phyloP scores from a whole-genome alignment of 2,797 vertebrate species.

The Lithobates sylvaticus region DNA sequence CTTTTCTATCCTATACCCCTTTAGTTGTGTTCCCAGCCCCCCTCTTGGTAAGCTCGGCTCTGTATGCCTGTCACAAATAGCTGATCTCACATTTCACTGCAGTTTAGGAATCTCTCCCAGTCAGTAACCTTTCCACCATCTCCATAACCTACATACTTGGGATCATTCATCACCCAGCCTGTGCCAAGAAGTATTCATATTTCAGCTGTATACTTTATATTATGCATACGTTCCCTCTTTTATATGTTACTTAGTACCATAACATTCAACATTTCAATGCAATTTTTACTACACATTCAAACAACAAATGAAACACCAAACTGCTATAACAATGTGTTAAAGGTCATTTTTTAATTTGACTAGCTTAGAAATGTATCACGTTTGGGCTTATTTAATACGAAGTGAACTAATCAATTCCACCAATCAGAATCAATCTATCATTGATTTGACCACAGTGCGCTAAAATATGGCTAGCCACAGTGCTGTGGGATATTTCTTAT shows the following conservation, averaged over 20 bases:
- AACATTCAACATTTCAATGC: background rate
- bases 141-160: conserved; percentile 51
- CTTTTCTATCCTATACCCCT: background rate
- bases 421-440: no score
- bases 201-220: conserved; percentile 19
- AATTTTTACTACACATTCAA: background rate
- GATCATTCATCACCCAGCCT: conserved; percentile 36
- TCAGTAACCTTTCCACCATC: conserved; percentile 58
- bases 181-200: conserved; percentile 30
- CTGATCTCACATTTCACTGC: conserved; percentile 61
- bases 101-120: conserved; percentile 59
- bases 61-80: conserved; percentile 55
- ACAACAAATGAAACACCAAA: background rate
- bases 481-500: no score
- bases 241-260: background rate
- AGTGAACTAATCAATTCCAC: no score
- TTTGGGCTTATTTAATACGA: no score
- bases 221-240: background rate
- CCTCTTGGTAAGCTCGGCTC: conserved; percentile 21
- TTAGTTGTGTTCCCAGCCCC: conserved; percentile 35
- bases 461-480: no score
- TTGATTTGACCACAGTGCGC: no score
- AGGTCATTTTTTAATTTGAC: background rate
- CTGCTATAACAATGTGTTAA: background rate
- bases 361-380: no score